These are phyloP conservation scores for Halichoerus grypus DNA, from an alignment of 2,113 vertebrate genomes.

Conservation along the genomic window DNA sequence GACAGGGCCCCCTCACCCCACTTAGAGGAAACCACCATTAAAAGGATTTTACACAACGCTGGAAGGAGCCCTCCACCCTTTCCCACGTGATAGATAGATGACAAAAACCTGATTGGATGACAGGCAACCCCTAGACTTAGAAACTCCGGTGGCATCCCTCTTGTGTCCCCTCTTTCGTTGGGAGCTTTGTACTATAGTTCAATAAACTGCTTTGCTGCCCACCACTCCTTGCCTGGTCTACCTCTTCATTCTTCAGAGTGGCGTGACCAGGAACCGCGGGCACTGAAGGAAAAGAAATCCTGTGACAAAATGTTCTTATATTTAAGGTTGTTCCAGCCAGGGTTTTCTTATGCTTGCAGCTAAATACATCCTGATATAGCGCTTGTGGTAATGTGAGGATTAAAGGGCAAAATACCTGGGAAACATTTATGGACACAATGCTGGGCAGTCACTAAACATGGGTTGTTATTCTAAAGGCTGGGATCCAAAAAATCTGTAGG, in stretches of 20 bases:
- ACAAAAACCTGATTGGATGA: neutral
- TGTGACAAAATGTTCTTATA: no score
- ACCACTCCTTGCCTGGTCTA: neutral
- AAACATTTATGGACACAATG: neutral
- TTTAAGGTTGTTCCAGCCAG: neutral
- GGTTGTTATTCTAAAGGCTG: neutral
- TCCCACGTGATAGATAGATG: neutral
- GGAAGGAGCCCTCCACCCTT: neutral
- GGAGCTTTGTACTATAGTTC: neutral
- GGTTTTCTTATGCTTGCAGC: neutral
- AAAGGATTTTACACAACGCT: neutral
- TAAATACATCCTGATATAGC: neutral
- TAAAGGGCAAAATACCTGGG: neutral
- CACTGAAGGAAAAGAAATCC: neutral
- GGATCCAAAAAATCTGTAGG: neutral
- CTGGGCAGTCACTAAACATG: neutral
- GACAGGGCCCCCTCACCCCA: neutral
- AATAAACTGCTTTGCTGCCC: neutral
- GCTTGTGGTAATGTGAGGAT: neutral
- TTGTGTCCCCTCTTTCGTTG: no score
- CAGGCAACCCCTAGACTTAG: neutral
- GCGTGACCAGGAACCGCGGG: no score
- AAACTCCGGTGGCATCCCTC: neutral
- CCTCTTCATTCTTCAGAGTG: neutral
- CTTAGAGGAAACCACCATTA: no score